A percentile compares a stretch with the other conserved stretches of the same genome.
phyloP scores from a whole-genome alignment of 2,888 invertebrate species.

The Fragum whitleyi region DNA sequence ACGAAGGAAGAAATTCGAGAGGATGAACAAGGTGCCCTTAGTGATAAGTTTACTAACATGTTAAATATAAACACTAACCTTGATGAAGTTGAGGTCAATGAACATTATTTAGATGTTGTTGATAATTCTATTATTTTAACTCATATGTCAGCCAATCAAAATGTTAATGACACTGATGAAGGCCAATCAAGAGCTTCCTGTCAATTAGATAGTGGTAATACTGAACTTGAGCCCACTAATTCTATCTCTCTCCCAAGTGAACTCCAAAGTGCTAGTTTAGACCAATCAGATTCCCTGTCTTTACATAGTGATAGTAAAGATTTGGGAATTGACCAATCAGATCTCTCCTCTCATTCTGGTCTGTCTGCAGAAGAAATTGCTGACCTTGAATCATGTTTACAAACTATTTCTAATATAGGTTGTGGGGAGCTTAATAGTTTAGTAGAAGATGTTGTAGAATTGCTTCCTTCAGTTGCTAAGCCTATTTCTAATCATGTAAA shows the following conservation, averaged over 20 bases:
- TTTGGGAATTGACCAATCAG: slow-evolving; percentile 58
- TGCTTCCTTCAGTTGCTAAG: slow-evolving; percentile 27
- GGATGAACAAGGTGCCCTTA: slow-evolving; percentile 72
- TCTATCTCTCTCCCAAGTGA: slow-evolving; percentile 66
- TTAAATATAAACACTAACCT: slow-evolving; percentile 67
- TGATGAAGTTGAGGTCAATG: slow-evolving; percentile 65
- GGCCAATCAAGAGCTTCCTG: slow-evolving; percentile 62
- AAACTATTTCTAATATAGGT: slow-evolving; percentile 58
- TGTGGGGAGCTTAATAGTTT: slow-evolving; percentile 56
- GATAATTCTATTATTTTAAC: slow-evolving; percentile 72
- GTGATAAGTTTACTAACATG: slow-evolving; percentile 71
- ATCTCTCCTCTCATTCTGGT: slow-evolving; percentile 60
- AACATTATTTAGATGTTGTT: slow-evolving; percentile 65
- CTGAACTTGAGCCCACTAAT: slow-evolving; percentile 56
- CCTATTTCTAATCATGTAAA: slow-evolving; percentile 31
- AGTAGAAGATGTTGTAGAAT: slow-evolving; percentile 64
- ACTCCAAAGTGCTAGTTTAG: slow-evolving; percentile 59
- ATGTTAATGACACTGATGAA: slow-evolving; percentile 84
- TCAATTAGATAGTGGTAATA: slow-evolving; percentile 55
- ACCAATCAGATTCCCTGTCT: slow-evolving; percentile 59
- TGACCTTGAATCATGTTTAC: slow-evolving; percentile 57
- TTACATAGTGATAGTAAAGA: slow-evolving; percentile 58
- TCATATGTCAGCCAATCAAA: slow-evolving; percentile 83
- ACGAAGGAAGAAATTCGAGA: slow-evolving; percentile 34
- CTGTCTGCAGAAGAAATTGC: slow-evolving; percentile 62